Conservation (phyloP, 1,140 invertebrate species). For the Philopotamus ludificatus region DNA sequence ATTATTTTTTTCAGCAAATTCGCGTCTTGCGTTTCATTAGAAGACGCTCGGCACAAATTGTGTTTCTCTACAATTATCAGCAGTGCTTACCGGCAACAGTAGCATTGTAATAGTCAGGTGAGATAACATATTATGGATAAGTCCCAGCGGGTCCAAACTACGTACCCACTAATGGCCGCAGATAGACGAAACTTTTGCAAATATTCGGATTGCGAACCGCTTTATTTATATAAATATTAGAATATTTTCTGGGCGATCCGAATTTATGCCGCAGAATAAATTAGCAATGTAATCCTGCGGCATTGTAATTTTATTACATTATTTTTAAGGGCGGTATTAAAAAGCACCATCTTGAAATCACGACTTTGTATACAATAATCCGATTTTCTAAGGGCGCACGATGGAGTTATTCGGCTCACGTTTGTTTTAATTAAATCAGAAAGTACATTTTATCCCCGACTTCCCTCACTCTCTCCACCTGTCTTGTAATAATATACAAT, state of each 20-base stretch:
- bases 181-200: constrained; percentile 6
- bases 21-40: too few species aligned
- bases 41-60: too few species aligned
- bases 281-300: background rate
- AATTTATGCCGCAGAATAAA: background rate
- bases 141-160: constrained; percentile 2
- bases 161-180: background rate
- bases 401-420: constrained; percentile 29
- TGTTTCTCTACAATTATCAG: too few species aligned
- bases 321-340: constrained; percentile 6
- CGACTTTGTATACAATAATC: constrained; percentile 31
- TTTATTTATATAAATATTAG: too few species aligned
- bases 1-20: too few species aligned
- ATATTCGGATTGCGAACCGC: constrained; percentile 9
- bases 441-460: constrained; percentile 24
- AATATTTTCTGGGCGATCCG: background rate
- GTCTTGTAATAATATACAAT: constrained; percentile 19
- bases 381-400: constrained; percentile 26
- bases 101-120: constrained; percentile 11
- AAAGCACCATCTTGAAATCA: constrained; percentile 32
- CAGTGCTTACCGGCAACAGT: too few species aligned
- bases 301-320: background rate
- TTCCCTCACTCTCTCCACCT: constrained; percentile 5
- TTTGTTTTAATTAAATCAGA: constrained; percentile 33
- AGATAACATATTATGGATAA: constrained; percentile 15